Evolutionary conservation across 2,888 invertebrate species (phyloP).

Genomic region (Esperia sulphurella): DNA sequence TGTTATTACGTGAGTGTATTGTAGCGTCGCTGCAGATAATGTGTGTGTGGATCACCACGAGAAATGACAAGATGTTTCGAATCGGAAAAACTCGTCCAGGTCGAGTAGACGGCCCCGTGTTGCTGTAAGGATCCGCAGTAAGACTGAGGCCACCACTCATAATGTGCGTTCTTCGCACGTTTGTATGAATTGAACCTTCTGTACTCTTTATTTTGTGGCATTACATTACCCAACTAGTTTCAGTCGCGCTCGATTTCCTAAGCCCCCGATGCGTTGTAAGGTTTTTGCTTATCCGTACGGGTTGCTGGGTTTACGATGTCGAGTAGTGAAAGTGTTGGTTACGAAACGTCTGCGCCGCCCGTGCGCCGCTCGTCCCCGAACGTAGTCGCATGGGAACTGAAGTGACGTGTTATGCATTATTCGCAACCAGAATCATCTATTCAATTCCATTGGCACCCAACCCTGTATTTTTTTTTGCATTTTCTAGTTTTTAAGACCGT

Average conservation of each 20-base stretch:
- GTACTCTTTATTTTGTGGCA: constrained; percentile 8
- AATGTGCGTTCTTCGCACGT: too few relatives aligned
- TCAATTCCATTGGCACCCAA: not conserved
- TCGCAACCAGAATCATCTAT: not conserved
- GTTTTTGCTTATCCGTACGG: constrained; percentile 42
- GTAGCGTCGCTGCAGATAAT: too few relatives aligned
- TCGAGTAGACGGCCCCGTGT: too few relatives aligned
- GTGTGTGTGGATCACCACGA: too few relatives aligned
- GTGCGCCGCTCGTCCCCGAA: not conserved
- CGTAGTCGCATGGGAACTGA: not conserved
- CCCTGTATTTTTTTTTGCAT: too few relatives aligned
- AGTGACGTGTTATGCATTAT: not conserved
- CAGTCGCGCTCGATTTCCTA: constrained; percentile 52
- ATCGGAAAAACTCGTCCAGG: too few relatives aligned
- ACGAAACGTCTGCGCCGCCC: constrained; percentile 32
- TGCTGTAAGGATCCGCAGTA: too few relatives aligned
- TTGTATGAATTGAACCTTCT: not conserved
- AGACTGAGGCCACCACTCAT: too few relatives aligned
- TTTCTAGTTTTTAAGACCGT: too few relatives aligned
- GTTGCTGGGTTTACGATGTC: constrained; percentile 40
- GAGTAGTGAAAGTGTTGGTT: constrained; percentile 55
- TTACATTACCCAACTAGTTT: constrained; percentile 50
- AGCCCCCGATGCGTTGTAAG: constrained; percentile 35
- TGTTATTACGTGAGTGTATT: too few relatives aligned
- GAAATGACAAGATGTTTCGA: too few relatives aligned